These are phyloP conservation scores for Malurus cyaneus DNA, from an alignment of 2,113 vertebrate species.

Conservation along the genomic window DNA sequence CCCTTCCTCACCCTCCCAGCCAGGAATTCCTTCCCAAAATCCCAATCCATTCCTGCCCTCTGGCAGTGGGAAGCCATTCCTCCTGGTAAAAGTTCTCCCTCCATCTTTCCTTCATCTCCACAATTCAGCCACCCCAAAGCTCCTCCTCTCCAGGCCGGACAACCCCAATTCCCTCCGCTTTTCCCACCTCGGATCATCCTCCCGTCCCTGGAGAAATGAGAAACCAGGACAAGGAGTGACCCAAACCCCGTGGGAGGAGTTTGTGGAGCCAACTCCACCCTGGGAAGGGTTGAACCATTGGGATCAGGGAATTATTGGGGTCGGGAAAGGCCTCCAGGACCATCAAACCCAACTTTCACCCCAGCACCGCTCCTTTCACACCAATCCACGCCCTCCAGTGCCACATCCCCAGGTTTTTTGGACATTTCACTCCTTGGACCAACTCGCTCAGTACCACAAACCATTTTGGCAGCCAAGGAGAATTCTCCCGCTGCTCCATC, in stretches of 20 bases:
- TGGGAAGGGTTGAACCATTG: background rate
- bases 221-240: background rate
- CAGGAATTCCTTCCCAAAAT: background rate
- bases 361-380: fast-evolving
- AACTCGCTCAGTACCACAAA: background rate
- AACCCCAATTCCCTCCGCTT: background rate
- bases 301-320: background rate
- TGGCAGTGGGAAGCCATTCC: background rate
- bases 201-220: background rate
- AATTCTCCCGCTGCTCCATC: background rate
- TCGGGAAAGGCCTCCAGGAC: background rate
- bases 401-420: too few species aligned
- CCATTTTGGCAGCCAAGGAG: background rate
- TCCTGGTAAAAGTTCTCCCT: background rate
- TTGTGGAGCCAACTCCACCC: background rate
- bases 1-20: background rate
- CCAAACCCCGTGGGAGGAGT: fast-evolving
- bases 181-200: background rate
- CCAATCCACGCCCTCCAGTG: background rate
- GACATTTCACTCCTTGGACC: background rate
- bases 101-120: background rate
- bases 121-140: background rate
- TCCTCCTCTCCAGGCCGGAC: background rate
- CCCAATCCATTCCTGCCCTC: background rate
- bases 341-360: background rate